Evolutionary conservation across 2,888 invertebrate genomes (phyloP).

Genomic region (Osedax frankpressi): DNA sequence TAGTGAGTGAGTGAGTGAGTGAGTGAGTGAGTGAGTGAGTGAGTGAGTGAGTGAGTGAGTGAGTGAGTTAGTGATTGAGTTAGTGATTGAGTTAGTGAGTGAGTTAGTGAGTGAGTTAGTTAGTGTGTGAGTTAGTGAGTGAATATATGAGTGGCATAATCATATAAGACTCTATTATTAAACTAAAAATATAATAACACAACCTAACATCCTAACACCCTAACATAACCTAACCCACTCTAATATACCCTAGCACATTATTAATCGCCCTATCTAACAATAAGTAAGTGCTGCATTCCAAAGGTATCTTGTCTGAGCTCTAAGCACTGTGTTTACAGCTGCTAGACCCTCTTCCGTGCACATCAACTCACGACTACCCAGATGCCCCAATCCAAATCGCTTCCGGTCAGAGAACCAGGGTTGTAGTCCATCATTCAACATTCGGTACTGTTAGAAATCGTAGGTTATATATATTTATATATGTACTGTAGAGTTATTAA

Average conservation of each 20-base stretch:
- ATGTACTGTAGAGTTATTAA: too few relatives aligned
- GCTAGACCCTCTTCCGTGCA: slow-evolving; percentile 43
- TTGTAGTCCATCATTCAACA: slow-evolving; percentile 42
- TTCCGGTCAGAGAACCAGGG: slow-evolving; percentile 42
- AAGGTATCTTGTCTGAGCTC: slow-evolving; percentile 36
- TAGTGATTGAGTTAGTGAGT: too few relatives aligned
- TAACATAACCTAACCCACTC: too few relatives aligned
- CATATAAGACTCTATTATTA: neutral
- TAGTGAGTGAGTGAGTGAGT: too few relatives aligned
- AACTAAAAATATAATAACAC: neutral
- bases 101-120: too few relatives aligned
- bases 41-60: too few relatives aligned
- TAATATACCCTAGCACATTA: neutral
- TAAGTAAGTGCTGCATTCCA: slow-evolving; percentile 40
- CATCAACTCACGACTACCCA: slow-evolving; percentile 32
- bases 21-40: too few relatives aligned
- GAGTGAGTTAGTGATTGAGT: too few relatives aligned
- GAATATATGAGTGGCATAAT: too few relatives aligned
- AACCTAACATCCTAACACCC: too few relatives aligned
- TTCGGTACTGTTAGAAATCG: slow-evolving; percentile 37
- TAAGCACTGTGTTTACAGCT: slow-evolving; percentile 37
- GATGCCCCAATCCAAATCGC: slow-evolving; percentile 35
- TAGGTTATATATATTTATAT: too few relatives aligned
- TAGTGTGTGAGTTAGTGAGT: too few relatives aligned
- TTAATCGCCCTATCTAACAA: slow-evolving; percentile 33